Evolutionary conservation across 2,113 vertebrate species (phyloP).

Genomic region (Psammodynastes pulverulentus): DNA sequence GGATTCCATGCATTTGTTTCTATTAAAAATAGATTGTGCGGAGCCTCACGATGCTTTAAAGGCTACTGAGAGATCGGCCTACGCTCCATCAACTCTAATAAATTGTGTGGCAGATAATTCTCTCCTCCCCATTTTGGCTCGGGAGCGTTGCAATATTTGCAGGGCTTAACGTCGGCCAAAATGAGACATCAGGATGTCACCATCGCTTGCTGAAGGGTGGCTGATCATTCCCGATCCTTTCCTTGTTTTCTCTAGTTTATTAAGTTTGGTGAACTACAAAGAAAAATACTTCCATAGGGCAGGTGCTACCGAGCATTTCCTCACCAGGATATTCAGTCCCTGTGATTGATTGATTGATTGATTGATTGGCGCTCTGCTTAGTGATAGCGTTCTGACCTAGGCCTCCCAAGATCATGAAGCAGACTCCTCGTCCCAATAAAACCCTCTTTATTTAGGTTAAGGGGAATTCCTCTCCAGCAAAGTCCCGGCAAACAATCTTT

Average conservation of each 20-base stretch:
- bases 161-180: not conserved
- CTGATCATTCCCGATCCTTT: not conserved
- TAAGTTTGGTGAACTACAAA: not conserved
- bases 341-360: not conserved
- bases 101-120: slow-evolving; percentile 40
- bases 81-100: slow-evolving; percentile 56
- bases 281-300: not conserved
- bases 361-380: not conserved
- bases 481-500: too few species aligned
- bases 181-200: slow-evolving; percentile 2
- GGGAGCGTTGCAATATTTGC: slow-evolving; percentile 35
- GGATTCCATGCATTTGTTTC: slow-evolving; percentile 32
- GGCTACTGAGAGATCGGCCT: slow-evolving; percentile 47
- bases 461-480: too few species aligned
- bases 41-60: slow-evolving; percentile 45
- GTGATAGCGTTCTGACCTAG: too few species aligned
- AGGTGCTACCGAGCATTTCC: not conserved
- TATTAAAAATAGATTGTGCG: slow-evolving; percentile 11
- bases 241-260: not conserved
- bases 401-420: too few species aligned
- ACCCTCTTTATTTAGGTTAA: too few species aligned
- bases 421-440: too few species aligned
- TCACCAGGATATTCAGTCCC: not conserved
- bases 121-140: slow-evolving; percentile 32
- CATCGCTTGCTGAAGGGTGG: not conserved